Conservation (phyloP, 2,113 vertebrate species). For the Pampusana beccarii region DNA sequence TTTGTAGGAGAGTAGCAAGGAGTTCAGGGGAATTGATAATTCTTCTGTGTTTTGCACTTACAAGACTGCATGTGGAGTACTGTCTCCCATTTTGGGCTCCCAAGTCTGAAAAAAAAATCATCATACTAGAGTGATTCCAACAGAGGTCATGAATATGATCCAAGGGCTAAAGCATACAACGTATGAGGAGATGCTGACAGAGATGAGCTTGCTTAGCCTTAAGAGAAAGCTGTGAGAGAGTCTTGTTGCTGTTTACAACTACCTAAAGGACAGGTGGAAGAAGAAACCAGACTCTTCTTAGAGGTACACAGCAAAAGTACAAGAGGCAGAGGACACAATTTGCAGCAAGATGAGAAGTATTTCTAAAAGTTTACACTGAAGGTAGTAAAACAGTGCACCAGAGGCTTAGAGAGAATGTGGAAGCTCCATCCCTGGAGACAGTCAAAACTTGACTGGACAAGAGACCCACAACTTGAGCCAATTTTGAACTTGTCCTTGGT, state of each 20-base stretch:
- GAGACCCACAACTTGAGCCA: background rate
- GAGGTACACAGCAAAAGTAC: background rate
- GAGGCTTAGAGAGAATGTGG: background rate
- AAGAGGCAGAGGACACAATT: background rate
- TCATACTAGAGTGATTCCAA: background rate
- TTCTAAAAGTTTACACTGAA: background rate
- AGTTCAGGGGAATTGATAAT: background rate
- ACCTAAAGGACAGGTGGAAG: background rate
- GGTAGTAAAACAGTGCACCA: background rate
- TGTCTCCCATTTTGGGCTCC: background rate
- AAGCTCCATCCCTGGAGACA: background rate
- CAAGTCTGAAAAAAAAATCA: background rate
- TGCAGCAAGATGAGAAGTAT: background rate
- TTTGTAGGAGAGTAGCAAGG: background rate
- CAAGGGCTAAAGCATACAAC: background rate
- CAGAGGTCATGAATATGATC: background rate
- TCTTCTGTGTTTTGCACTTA: background rate
- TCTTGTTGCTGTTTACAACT: background rate
- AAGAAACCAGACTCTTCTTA: background rate
- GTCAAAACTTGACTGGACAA: background rate
- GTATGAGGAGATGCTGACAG: background rate
- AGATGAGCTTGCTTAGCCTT: background rate
- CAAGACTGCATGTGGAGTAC: background rate
- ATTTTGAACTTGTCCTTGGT: background rate
- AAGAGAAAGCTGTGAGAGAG: background rate